Conservation (phyloP, 2,797 vertebrate species). For the Tenualosa thibaudeaui region DNA sequence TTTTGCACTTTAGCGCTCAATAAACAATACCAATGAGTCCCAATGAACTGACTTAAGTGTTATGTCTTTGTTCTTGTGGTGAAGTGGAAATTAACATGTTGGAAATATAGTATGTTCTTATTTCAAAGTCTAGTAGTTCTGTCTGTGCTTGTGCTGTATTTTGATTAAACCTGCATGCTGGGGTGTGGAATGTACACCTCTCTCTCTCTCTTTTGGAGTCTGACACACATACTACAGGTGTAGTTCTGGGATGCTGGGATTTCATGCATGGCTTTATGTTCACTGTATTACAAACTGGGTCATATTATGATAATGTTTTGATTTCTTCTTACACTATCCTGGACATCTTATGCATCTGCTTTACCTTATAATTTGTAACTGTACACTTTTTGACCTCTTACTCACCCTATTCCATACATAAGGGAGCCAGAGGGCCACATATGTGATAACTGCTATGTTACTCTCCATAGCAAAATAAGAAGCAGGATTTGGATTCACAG, state of each 20-base stretch:
- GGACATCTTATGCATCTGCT: background rate
- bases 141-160: background rate
- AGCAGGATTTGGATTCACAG: conserved; percentile 86
- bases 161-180: background rate
- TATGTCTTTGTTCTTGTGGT: conserved; percentile 6
- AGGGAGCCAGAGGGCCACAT: background rate
- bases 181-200: background rate
- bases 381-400: background rate
- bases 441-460: conserved; percentile 29
- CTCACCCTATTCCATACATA: background rate
- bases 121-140: background rate
- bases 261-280: conserved; percentile 22
- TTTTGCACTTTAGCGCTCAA: conserved; percentile 14
- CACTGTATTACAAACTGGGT: background rate
- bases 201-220: background rate
- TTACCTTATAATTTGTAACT: background rate
- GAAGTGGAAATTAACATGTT: background rate
- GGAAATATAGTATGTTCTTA: background rate
- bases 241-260: background rate
- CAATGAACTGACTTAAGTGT: background rate
- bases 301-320: background rate
- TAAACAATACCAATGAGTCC: conserved; percentile 12
- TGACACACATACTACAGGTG: background rate
- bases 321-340: background rate
- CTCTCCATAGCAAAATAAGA: conserved; percentile 77